Base-by-base conservation (phyloP, 2,113 vertebrate genomes). In the Hippocampus comes region DNA sequence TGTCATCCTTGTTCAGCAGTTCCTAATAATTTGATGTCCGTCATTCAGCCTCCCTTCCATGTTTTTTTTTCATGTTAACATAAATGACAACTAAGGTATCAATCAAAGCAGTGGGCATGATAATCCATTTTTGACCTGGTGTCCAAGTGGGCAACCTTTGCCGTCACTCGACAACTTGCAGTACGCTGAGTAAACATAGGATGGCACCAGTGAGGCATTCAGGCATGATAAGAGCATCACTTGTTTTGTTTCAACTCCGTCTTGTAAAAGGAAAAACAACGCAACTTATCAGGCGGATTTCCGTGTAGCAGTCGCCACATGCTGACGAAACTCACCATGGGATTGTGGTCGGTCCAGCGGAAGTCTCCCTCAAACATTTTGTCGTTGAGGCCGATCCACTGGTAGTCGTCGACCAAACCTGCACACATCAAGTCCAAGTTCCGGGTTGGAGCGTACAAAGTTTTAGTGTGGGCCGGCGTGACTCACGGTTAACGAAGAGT, bases 301-400 rank as follows among this genome's bases (percentile, higher is more conserved):
- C 34, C 34, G 1, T 38, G 5, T 38, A 5, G 34, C 4, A 34
- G 30, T 3, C 30, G 23, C 2, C n/a, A 17, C 30, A 5, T 34
- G 30, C 30, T 34, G 30, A 34, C 25, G 3, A 15, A 43, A 43
- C 93, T 95, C 89, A 99, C 97, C 96, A 97, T 88, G 0, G 94
- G 79, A 21, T 89, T 94, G 53, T 95, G 93, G 71, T 99, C 97
- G 0, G 95, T 97, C 97, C 97, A 99, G 34, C 95, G 94, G 91
- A 99, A 99, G 86, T 99, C 97, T 68, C 93, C 92, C 84, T 98
- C 96, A 82, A 96, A 98, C 97, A 98, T 98, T 89, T 94, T 96
- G 92, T 99, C 97, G 56, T 96, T 99, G 49, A 99, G 94, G 27
- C 97, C 97, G 79, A 97, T 95, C 97, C 97, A 99, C 89, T 99